Conservation (phyloP, 2,888 invertebrate species). For the Lasioglossum marginatum region DNA sequence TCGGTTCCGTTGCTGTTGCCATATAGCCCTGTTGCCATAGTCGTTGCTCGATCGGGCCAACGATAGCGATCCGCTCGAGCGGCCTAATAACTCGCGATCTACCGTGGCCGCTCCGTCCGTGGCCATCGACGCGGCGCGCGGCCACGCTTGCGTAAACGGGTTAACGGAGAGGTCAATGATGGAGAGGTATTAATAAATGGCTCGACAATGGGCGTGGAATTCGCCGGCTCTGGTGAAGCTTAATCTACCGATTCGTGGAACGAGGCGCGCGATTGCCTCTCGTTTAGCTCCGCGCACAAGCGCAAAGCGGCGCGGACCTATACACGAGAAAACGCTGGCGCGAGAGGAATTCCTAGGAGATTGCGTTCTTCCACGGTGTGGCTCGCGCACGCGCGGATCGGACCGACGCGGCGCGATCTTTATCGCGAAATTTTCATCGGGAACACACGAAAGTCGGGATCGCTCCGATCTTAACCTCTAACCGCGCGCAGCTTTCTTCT, state of each 20-base stretch:
- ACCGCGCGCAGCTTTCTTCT: neutral
- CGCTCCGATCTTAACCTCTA: neutral
- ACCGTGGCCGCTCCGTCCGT: conserved; percentile 3
- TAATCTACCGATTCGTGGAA: conserved; percentile 48
- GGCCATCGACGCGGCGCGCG: conserved; percentile 42
- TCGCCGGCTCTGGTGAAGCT: conserved; percentile 53
- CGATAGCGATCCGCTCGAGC: conserved; percentile 63
- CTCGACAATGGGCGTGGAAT: conserved; percentile 71
- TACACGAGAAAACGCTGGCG: conserved; percentile 1
- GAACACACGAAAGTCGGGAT: neutral
- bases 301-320: neutral
- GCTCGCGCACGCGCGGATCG: neutral
- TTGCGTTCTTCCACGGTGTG: neutral
- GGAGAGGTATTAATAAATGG: conserved; percentile 70
- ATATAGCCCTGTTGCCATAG: neutral
- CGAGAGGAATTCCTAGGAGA: conserved; percentile 13
- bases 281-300: conserved; percentile 23
- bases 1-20: conserved; percentile 23
- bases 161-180: conserved; percentile 72
- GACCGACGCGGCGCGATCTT: neutral
- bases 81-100: conserved; percentile 67
- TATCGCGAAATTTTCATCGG: conserved; percentile 9
- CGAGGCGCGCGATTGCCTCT: conserved; percentile 50
- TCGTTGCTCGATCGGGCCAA: conserved; percentile 49
- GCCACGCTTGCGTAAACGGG: conserved; percentile 68